These are phyloP conservation scores for Zaprionus obscuricornis DNA, from an alignment of 2,888 invertebrate genomes.

Conservation along the genomic window DNA sequence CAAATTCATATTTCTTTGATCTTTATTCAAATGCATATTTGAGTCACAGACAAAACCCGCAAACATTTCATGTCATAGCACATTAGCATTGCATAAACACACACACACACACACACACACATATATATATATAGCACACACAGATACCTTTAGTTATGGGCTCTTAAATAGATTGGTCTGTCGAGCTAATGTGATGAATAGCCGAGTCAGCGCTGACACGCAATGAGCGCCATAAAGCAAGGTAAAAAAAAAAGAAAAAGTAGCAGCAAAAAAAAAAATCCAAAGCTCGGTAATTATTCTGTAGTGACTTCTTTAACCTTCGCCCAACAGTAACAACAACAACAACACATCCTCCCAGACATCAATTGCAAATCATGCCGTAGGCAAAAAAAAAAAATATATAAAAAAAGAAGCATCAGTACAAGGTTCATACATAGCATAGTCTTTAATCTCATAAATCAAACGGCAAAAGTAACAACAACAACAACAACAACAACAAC, in stretches of 20 bases:
- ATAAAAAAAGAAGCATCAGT: slow-evolving; percentile 15
- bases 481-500: slow-evolving; percentile 27
- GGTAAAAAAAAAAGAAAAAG: slow-evolving; percentile 10
- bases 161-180: slow-evolving; percentile 65
- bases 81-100: no score
- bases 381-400: slow-evolving; percentile 11
- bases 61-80: no score
- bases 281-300: slow-evolving; percentile 50
- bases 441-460: slow-evolving; percentile 76
- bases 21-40: no score
- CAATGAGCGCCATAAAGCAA: slow-evolving; percentile 24
- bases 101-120: no score
- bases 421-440: slow-evolving; percentile 5
- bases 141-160: slow-evolving; percentile 36
- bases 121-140: slow-evolving; percentile 11
- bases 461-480: slow-evolving; percentile 42
- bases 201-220: slow-evolving; percentile 28
- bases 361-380: slow-evolving; percentile 37
- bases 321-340: slow-evolving; percentile 4
- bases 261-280: no score
- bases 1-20: no score
- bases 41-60: no score
- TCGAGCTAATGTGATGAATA: slow-evolving; percentile 67
- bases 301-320: slow-evolving; percentile 14
- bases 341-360: slow-evolving; percentile 3